Conservation (phyloP, 2,888 invertebrate genomes). For the Meiosimyza decipiens region DNA sequence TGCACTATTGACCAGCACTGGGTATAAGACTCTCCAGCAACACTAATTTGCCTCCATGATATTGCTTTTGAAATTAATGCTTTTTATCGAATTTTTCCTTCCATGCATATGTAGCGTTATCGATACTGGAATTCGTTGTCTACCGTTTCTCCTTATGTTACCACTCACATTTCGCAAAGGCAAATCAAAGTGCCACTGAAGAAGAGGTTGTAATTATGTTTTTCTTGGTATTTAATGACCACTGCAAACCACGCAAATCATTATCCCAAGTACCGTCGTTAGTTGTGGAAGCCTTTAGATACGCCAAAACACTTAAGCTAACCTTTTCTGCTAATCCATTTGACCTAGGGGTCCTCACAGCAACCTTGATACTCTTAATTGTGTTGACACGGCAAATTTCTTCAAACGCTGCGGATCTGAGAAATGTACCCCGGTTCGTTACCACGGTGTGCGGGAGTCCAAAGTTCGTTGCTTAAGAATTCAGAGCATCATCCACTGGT, state of each 20-base stretch:
- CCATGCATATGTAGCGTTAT: conserved; percentile 25
- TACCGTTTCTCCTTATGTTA: conserved; percentile 29
- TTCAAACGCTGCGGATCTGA: no score
- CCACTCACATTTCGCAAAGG: conserved; percentile 33
- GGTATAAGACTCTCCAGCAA: conserved; percentile 36
- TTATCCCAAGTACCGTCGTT: conserved; percentile 8
- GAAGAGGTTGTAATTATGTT: conserved; percentile 17
- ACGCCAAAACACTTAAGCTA: conserved; percentile 40
- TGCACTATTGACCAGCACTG: conserved; percentile 7
- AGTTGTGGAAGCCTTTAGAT: no score
- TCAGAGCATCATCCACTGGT: no score
- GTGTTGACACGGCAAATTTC: no score
- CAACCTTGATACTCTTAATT: no score
- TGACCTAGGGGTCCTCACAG: no score
- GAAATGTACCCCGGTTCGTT: no score
- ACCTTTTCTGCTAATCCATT: conserved; percentile 27
- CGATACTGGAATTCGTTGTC: conserved; percentile 29
- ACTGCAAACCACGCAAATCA: conserved; percentile 39
- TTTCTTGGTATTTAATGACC: conserved; percentile 41
- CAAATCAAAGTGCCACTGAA: conserved; percentile 45
- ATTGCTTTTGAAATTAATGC: conserved; percentile 30
- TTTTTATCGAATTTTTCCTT: conserved; percentile 35
- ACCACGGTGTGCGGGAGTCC: no score
- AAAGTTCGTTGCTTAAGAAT: no score
- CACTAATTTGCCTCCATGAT: conserved; percentile 35